Percentiles rank a stretch among this genome's conserved stretches.
phyloP scores from a whole-genome alignment of 2,113 vertebrate genomes.

The Oxygymnocypris stewartii region DNA sequence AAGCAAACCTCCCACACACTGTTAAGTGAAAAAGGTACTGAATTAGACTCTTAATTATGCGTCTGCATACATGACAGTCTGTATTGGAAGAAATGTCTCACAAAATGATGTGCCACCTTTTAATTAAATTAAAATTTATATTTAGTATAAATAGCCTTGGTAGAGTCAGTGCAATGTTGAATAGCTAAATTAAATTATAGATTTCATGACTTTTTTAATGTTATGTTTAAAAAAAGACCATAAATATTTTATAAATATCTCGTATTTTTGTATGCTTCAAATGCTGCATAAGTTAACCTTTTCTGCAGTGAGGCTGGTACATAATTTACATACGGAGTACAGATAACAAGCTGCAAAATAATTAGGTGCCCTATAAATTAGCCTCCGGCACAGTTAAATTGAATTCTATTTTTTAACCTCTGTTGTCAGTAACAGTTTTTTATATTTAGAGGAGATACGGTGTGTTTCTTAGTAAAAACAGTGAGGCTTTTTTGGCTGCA shows the following conservation, averaged over 20 bases:
- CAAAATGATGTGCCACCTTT: background rate
- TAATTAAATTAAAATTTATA: background rate
- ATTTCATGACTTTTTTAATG: background rate
- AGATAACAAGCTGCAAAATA: slow-evolving; percentile 33
- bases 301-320: background rate
- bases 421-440: slow-evolving; percentile 27
- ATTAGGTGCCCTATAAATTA: slow-evolving; percentile 33
- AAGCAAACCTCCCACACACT: slow-evolving; percentile 64
- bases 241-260: background rate
- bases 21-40: slow-evolving; percentile 49
- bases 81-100: background rate
- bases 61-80: background rate
- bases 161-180: background rate
- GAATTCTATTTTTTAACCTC: slow-evolving; percentile 36
- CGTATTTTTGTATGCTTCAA: background rate
- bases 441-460: slow-evolving; percentile 63
- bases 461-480: slow-evolving; percentile 64
- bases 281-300: slow-evolving; percentile 26
- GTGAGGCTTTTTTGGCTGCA: slow-evolving; percentile 71
- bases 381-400: slow-evolving; percentile 20
- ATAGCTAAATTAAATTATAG: slow-evolving; percentile 6
- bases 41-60: slow-evolving; percentile 36
- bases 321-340: background rate
- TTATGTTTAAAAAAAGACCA: background rate
- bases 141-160: background rate